A percentile compares a stretch with the other conserved stretches of the same genome.
These are phyloP conservation scores for Rhyacophila evoluta DNA, from an alignment of 2,888 invertebrate genomes.

Conservation along the genomic window DNA sequence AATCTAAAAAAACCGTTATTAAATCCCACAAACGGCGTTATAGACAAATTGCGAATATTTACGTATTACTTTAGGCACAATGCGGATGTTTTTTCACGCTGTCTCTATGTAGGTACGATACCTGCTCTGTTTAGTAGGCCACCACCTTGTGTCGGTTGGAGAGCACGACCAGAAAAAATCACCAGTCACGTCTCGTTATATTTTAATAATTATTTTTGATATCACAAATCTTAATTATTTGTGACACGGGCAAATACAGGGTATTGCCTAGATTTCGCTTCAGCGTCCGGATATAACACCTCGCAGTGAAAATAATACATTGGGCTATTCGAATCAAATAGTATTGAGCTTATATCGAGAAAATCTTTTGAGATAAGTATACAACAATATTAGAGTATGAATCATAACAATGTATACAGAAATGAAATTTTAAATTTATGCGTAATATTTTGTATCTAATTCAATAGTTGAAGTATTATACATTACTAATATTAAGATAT, in stretches of 20 bases:
- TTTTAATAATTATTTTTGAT: slow-evolving; percentile 24
- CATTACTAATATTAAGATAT: too few relatives aligned
- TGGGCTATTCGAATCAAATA: too few relatives aligned
- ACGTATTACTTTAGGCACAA: neutral
- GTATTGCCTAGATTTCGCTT: neutral
- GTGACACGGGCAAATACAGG: neutral
- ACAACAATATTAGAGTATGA: too few relatives aligned
- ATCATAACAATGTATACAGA: too few relatives aligned
- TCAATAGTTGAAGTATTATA: too few relatives aligned
- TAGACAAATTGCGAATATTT: neutral
- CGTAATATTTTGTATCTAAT: too few relatives aligned
- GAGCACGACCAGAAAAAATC: neutral
- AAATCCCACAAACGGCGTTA: neutral
- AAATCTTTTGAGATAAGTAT: too few relatives aligned
- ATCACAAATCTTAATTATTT: slow-evolving; percentile 24
- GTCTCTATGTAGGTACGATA: neutral
- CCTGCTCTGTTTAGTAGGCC: neutral
- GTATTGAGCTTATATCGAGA: neutral
- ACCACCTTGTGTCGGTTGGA: slow-evolving; percentile 13
- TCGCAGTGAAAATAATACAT: neutral
- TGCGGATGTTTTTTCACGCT: slow-evolving; percentile 19
- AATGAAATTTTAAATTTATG: too few relatives aligned
- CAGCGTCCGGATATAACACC: neutral
- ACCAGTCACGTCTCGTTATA: slow-evolving; percentile 2
- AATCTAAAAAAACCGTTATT: neutral